Evolutionary conservation across 2,797 vertebrate genomes (phyloP).

Genomic region (Fistularia commersonii): DNA sequence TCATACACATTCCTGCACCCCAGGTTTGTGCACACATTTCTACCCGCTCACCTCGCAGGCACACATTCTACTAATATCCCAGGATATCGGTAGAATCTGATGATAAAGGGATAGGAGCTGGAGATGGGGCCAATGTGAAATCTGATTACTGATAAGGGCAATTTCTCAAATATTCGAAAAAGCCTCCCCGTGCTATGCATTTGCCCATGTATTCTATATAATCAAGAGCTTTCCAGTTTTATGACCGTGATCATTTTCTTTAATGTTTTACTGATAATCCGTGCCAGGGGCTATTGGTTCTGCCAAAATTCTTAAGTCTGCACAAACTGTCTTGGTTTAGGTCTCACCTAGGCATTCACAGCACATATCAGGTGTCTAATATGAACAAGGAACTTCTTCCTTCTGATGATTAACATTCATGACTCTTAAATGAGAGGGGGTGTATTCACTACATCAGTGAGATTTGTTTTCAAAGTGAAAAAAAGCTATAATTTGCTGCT

Average conservation of each 20-base stretch:
- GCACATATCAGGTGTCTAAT: slow-evolving; percentile 43
- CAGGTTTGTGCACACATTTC: slow-evolving; percentile 47
- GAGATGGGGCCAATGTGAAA: slow-evolving; percentile 43
- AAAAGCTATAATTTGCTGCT: slow-evolving; percentile 48
- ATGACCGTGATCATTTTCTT: slow-evolving; percentile 43
- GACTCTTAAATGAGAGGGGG: slow-evolving; percentile 18
- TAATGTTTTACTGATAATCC: slow-evolving; percentile 69
- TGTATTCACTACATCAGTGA: slow-evolving; percentile 22
- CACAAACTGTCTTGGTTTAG: slow-evolving; percentile 36
- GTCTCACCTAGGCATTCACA: slow-evolving; percentile 36
- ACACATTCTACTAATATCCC: slow-evolving; percentile 46
- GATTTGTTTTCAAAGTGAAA: slow-evolving; percentile 32
- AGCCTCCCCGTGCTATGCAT: slow-evolving; percentile 42
- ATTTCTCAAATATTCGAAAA: slow-evolving; percentile 25
- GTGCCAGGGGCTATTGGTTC: slow-evolving; percentile 54
- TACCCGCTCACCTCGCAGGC: slow-evolving; percentile 50
- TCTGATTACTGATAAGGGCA: slow-evolving; percentile 69
- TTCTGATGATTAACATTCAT: slow-evolving; percentile 16
- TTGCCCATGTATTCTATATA: slow-evolving; percentile 61
- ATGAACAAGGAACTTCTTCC: slow-evolving; percentile 17
- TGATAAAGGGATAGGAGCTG: slow-evolving; percentile 51
- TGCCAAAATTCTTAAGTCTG: slow-evolving; percentile 45
- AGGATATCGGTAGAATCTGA: slow-evolving; percentile 29
- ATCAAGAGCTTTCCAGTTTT: slow-evolving; percentile 72
- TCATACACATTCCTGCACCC: slow-evolving; percentile 52